phyloP scores from a whole-genome alignment of 2,888 invertebrate genomes.

The Andricus quercusramuli region DNA sequence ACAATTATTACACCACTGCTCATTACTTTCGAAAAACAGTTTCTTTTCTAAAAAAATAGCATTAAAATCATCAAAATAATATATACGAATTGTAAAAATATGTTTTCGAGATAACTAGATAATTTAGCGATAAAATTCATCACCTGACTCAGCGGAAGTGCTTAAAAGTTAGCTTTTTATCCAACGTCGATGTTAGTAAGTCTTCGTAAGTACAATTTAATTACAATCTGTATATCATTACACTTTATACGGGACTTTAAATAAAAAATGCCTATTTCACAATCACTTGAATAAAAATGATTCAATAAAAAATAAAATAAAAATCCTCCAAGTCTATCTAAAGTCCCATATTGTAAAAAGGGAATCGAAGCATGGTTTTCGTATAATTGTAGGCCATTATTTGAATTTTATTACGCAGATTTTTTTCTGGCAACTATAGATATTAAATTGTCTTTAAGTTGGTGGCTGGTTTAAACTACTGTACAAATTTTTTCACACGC shows the following conservation, averaged over 20 bases:
- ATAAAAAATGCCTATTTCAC: background rate
- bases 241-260: constrained; percentile 28
- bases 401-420: constrained; percentile 17
- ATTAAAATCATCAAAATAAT: constrained; percentile 17
- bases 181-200: constrained; percentile 63
- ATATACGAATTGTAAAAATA: constrained; percentile 43
- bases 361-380: constrained; percentile 12
- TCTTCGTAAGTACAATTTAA: constrained; percentile 66
- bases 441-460: background rate
- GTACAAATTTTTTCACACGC: background rate
- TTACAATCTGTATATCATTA: constrained; percentile 49
- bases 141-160: constrained; percentile 44
- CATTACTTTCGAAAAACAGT: background rate
- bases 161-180: constrained; percentile 59
- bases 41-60: background rate
- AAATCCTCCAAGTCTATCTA: background rate
- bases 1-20: constrained; percentile 7
- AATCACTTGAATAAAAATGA: background rate
- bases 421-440: background rate
- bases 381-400: constrained; percentile 14
- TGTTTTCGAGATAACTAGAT: constrained; percentile 39
- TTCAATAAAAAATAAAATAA: background rate
- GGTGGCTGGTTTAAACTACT: constrained; percentile 15
- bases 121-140: constrained; percentile 18
- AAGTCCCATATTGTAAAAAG: constrained; percentile 11